These are phyloP conservation scores for Scolopax mira DNA, from an alignment of 2,113 vertebrate genomes.

Conservation along the genomic window DNA sequence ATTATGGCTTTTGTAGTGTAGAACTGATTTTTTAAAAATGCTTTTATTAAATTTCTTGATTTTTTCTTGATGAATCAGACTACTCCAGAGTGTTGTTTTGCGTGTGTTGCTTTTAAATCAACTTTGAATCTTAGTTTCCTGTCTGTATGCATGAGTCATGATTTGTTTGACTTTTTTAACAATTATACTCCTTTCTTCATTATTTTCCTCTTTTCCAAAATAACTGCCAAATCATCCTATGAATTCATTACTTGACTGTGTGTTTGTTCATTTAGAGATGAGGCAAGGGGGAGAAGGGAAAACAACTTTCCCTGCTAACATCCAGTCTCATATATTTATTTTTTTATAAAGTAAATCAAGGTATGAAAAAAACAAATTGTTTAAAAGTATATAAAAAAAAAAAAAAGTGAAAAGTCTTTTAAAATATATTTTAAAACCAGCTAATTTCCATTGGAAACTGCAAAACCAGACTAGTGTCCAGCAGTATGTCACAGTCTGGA, in stretches of 20 bases:
- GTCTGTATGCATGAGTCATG: not conserved
- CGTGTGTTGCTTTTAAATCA: not conserved
- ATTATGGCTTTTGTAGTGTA: not conserved
- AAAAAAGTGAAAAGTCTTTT: not conserved
- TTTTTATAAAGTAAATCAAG: not conserved
- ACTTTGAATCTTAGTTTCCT: not conserved
- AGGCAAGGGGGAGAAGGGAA: not conserved
- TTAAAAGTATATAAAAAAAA: not conserved
- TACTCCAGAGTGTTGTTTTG: not conserved
- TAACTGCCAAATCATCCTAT: not conserved
- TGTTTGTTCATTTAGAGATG: not conserved
- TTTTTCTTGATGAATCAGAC: not conserved
- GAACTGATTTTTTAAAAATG: not conserved
- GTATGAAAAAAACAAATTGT: not conserved
- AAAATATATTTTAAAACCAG: not conserved
- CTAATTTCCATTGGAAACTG: not conserved
- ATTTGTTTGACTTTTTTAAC: not conserved
- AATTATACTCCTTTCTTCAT: not conserved
- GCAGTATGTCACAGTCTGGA: not conserved
- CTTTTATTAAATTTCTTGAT: not conserved
- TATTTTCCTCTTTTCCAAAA: not conserved
- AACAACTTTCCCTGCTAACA: not conserved
- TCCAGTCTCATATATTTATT: not conserved
- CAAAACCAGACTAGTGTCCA: not conserved
- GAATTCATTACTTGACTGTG: not conserved